Evolutionary conservation across 2,797 vertebrate species (phyloP), one percentile per base, ranked within the genome.

Genomic region (Myotis pilosus): DNA sequence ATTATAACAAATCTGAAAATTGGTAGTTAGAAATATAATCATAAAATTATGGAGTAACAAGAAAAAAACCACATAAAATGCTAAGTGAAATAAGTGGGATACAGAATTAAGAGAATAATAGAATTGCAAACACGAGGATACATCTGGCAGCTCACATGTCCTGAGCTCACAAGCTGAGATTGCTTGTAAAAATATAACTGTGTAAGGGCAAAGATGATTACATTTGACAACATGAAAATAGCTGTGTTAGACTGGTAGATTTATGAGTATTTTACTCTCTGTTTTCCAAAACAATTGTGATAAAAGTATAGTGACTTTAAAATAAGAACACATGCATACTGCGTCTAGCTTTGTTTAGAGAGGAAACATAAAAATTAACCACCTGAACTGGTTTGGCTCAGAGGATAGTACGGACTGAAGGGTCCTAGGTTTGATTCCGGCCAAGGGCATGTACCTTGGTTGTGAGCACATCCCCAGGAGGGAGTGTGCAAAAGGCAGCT

Each of bases 181-280:
- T 93, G 57, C 64, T 84, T 49, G 15, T 79, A 49, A 92, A 95
- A 95, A 75, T 71, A 3, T 83, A 94, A 97, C 12, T 66, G 16
- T 68, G 68, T 60, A 87, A 85, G 85, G n/a, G 36, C 33, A 66
- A 68, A 95, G 76, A 87, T 75, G 68, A 96, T 92, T 94, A 71
- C 66, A 94, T 93, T 85, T 96, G 57, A 69, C 84, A 95, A 93
- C 47, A 71, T 44, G 51, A 95, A 93, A 87, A 84, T 81, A 93
- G 62, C 64, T 60, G 17, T 30, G 38, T 75, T 44, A 69, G 8
- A 92, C 0, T 87, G 72, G 84, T 71, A 85, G 64, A 71, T 92
- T 53, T 81, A 53, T 78, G 83, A 60, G 22, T 82, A 81, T 92
- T 91, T 96, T 74, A 68, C 49, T 90, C 60, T 87, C 44, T 85